phyloP scores from a whole-genome alignment of 2,113 vertebrate genomes.

The Nannobrachium achirus region DNA sequence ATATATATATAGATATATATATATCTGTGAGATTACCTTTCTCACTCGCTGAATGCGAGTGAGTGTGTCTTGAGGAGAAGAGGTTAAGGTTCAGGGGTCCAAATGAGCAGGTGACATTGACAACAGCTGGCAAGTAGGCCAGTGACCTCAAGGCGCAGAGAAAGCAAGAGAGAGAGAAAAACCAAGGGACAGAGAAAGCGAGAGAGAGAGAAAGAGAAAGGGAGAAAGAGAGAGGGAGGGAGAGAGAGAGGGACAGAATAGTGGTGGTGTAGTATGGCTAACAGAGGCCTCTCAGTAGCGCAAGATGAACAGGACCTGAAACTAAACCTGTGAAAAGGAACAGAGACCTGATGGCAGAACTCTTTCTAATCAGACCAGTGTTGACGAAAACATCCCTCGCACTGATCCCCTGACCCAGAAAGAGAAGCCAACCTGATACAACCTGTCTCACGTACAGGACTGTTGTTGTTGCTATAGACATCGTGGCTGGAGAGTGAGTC shows the following conservation, averaged over 20 bases:
- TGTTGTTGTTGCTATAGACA: background rate
- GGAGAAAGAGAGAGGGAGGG: background rate
- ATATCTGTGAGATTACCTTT: conserved; percentile 7
- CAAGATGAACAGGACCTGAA: background rate
- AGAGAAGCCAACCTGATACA: background rate
- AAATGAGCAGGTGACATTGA: conserved; percentile 48
- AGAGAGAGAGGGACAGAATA: background rate
- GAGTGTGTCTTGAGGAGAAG: conserved; percentile 12
- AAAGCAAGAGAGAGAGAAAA: background rate
- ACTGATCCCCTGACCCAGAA: background rate
- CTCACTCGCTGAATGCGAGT: background rate
- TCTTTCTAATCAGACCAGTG: background rate
- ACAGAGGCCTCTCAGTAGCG: no score
- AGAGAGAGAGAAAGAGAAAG: background rate
- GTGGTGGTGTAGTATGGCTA: no score
- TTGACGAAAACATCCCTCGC: background rate
- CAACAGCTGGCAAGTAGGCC: conserved; percentile 51
- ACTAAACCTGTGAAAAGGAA: no score
- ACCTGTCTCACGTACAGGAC: background rate
- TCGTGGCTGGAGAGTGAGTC: background rate
- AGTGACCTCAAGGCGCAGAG: background rate
- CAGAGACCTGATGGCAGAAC: background rate
- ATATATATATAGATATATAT: conserved; percentile 14
- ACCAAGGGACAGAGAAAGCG: conserved; percentile 4
- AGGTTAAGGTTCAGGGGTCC: conserved; percentile 68